phyloP scores from a whole-genome alignment of 1,140 invertebrate genomes.

The Pogonus chalceus region DNA sequence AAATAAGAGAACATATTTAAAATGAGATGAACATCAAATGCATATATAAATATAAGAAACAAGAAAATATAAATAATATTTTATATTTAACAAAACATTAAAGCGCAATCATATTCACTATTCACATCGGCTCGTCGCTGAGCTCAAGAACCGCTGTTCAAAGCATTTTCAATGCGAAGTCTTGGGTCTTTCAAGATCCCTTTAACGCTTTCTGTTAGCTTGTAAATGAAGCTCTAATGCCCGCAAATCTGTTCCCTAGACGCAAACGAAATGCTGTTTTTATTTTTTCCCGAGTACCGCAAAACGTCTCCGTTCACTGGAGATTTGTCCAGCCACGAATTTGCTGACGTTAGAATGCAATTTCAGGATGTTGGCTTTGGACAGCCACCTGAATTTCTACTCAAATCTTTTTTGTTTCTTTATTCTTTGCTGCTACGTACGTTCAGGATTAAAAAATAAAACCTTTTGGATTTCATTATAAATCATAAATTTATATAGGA shows the following conservation, averaged over 20 bases:
- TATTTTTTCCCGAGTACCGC: not conserved
- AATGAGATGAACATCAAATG: no score
- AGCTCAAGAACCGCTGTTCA: no score
- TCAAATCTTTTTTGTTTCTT: no score
- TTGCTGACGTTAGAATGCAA: not conserved
- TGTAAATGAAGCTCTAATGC: not conserved
- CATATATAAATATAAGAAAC: no score
- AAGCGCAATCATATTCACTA: no score
- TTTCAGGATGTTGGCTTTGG: not conserved
- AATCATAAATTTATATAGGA: not conserved
- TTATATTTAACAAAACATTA: no score
- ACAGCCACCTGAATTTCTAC: not conserved
- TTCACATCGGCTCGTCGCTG: no score
- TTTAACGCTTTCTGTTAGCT: not conserved
- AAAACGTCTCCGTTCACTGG: not conserved
- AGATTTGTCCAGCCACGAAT: not conserved
- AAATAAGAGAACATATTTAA: no score
- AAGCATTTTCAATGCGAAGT: no score
- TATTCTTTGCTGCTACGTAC: no score
- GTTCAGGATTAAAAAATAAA: not conserved
- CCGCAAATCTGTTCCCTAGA: not conserved
- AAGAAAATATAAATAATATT: no score
- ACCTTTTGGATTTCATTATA: not conserved
- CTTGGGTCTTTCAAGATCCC: no score
- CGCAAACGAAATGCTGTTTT: not conserved